Evolutionary conservation across 2,113 vertebrate genomes (phyloP).

Genomic region (Toxotes jaculatrix): DNA sequence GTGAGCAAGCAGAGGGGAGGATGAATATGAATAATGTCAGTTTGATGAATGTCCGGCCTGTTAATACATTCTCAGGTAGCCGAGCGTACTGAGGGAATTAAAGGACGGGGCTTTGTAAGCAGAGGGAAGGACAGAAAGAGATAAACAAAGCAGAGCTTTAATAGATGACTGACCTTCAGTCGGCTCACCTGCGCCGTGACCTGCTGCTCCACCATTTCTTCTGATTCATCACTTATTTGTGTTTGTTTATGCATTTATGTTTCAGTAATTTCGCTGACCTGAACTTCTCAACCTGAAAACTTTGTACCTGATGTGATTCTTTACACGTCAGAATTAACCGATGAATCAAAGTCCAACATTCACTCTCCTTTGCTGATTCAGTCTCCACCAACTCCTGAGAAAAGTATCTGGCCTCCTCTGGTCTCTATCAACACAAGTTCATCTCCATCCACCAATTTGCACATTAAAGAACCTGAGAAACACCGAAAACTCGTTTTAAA

Average conservation of each 20-base stretch:
- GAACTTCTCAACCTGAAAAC: too few relatives aligned
- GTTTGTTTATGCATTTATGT: background rate
- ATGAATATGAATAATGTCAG: slow-evolving; percentile 48
- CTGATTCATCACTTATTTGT: background rate
- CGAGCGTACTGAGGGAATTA: slow-evolving; percentile 20
- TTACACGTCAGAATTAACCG: too few relatives aligned
- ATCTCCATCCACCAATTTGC: too few relatives aligned
- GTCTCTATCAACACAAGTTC: too few relatives aligned
- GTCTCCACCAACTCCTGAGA: too few relatives aligned
- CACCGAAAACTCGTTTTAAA: too few relatives aligned
- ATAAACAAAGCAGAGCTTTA: background rate
- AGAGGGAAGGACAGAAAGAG: background rate
- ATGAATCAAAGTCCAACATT: too few relatives aligned
- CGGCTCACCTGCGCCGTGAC: background rate
- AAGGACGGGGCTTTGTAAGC: slow-evolving; percentile 2
- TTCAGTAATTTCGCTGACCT: too few relatives aligned
- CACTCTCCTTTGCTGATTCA: too few relatives aligned
- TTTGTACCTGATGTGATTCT: too few relatives aligned
- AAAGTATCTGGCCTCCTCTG: too few relatives aligned
- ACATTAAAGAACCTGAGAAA: too few relatives aligned
- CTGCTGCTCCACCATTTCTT: background rate
- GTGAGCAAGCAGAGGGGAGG: slow-evolving; percentile 2
- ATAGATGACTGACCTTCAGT: slow-evolving; percentile 2
- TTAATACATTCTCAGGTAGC: slow-evolving; percentile 38
- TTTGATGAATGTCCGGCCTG: slow-evolving; percentile 63